Base-by-base conservation (phyloP, 2,888 invertebrate genomes). In the Microctonus aethiopoides region DNA sequence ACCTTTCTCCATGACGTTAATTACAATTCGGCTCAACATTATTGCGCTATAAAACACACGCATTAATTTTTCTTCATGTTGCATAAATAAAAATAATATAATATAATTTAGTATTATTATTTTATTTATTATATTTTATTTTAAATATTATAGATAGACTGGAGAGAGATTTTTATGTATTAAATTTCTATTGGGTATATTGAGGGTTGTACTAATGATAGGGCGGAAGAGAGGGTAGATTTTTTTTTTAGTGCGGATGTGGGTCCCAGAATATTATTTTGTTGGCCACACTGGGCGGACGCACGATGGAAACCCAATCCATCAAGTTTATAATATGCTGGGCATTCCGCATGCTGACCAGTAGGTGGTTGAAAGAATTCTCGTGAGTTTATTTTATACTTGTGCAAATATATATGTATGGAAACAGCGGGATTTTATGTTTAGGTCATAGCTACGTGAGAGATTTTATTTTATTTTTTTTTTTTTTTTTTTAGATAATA, bases 291-390 rank as follows among this genome's bases (percentile, higher is more conserved):
- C n/a, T 29, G 29, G 26, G 26, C 56, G 29, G 11, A 59, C 22
- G 16, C 20, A 34, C 61, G 41, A 57, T 34, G 20, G 61, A 32
- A 61, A 61, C 32, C 41, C 61, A 29, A 72, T 74, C 68, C 60
- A 71, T 74, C 72, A 71, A 74, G 74, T 74, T 71, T 72, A 74
- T 74, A 72, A 74, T 74, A 72, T 72, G 63, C 56, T 56, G 65
- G 63, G 71, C 72, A 74, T 74, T 72, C 71, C 69, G 63, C 69
- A 67, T 68, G 62, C 24, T 39, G 24, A 61, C 46, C 66, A 62
- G 70, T 68, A 66, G 69, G 70, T 72, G 66, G 68, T 70, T 68
- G 29, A 65, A 64, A 24, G 72, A 74, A 72, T 74, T 67, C 69
- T 61, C 68, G 59, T 65, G 51, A 70, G 64, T 57, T 36, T 57